Conservation (phyloP, 1,140 invertebrate genomes). For the Temnothorax curvispinosus region DNA sequence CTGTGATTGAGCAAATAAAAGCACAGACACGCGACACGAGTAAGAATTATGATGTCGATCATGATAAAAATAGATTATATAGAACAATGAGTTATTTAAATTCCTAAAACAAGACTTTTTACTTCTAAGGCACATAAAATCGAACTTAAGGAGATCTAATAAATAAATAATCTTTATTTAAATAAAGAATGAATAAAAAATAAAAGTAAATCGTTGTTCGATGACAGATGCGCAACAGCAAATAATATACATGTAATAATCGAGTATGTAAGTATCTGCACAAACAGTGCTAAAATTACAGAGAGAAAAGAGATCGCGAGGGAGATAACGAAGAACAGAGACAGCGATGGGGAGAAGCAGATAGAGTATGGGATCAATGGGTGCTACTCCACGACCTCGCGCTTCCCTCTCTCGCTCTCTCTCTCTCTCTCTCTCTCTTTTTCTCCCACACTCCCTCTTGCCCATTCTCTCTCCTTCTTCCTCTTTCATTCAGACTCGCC, state of each 20-base stretch:
- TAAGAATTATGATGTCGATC: not conserved
- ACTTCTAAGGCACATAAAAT: not conserved
- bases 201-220: not conserved
- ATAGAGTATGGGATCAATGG: slow-evolving; percentile 76
- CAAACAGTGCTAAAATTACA: not conserved
- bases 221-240: not conserved
- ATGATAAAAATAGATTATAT: not conserved
- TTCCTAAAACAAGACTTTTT: not conserved
- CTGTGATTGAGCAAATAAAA: not conserved
- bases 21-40: not conserved
- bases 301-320: slow-evolving; percentile 6
- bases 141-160: not conserved
- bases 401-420: not conserved
- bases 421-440: slow-evolving; percentile 4
- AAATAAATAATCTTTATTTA: not conserved
- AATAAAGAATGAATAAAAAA: not conserved
- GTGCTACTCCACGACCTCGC: slow-evolving; percentile 60
- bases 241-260: not conserved
- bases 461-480: slow-evolving; percentile 43
- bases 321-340: slow-evolving; percentile 7
- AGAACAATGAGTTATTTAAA: too few species aligned
- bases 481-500: slow-evolving; percentile 51
- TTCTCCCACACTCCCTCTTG: not conserved
- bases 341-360: slow-evolving; percentile 37
- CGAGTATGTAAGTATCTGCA: not conserved